Percentiles rank a stretch among this genome's conserved stretches.
These are phyloP conservation scores for Nomada ruficornis DNA, from an alignment of 2,888 invertebrate genomes.

Conservation along the genomic window DNA sequence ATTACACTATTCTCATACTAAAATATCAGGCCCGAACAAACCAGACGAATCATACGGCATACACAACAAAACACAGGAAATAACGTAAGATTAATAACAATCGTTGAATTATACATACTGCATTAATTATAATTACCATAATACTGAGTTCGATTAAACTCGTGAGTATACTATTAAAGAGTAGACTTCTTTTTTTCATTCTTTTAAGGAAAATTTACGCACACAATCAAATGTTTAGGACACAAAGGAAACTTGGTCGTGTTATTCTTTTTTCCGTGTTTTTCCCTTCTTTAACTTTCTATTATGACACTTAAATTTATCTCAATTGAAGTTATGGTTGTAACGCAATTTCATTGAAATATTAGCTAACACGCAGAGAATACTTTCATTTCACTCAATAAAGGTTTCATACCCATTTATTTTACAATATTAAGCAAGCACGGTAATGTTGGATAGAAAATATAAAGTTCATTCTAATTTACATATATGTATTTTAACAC, in stretches of 20 bases:
- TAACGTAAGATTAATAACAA: slow-evolving; percentile 12
- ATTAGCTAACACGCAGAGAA: slow-evolving; percentile 11
- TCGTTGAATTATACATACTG: not conserved
- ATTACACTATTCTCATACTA: not conserved
- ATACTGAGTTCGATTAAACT: slow-evolving; percentile 25
- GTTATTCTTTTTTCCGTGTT: not conserved
- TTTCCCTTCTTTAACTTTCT: not conserved
- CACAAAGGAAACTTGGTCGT: slow-evolving; percentile 22
- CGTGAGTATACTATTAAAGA: slow-evolving; percentile 12
- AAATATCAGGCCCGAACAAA: not conserved
- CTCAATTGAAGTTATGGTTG: not conserved
- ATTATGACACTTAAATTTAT: not conserved
- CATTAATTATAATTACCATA: slow-evolving; percentile 32
- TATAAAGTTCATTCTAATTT: slow-evolving; percentile 27
- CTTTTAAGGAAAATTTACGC: too few relatives aligned
- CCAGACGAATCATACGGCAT: not conserved
- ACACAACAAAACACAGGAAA: not conserved
- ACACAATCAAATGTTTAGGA: not conserved
- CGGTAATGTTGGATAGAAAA: slow-evolving; percentile 26
- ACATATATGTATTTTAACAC: slow-evolving; percentile 25
- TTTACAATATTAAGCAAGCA: slow-evolving; percentile 16
- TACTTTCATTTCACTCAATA: slow-evolving; percentile 12
- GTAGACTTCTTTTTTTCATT: too few relatives aligned
- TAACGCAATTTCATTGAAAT: not conserved
- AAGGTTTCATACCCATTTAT: slow-evolving; percentile 21